Percentiles rank a stretch among this genome's conserved stretches.
Conservation (phyloP, 2,888 invertebrate genomes). For the Dusona sp. region DNA sequence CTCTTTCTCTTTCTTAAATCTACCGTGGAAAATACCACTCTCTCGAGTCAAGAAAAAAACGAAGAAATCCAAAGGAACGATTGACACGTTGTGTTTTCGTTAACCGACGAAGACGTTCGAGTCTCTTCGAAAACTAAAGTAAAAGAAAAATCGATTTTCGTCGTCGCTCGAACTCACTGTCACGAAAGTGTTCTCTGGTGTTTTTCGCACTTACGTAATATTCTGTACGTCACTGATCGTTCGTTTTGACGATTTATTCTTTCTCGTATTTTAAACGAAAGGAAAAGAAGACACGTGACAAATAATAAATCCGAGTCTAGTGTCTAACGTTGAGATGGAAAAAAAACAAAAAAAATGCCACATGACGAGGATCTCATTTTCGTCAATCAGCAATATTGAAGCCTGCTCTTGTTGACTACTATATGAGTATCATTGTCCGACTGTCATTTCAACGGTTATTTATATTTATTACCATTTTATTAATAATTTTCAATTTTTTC, state of each 20-base stretch:
- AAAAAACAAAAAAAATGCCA: slow-evolving; percentile 15
- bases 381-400: slow-evolving; percentile 25
- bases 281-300: not conserved
- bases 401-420: not conserved
- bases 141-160: slow-evolving; percentile 38
- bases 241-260: slow-evolving; percentile 6
- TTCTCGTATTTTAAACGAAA: not conserved
- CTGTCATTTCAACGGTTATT: not conserved
- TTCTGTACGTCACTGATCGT: slow-evolving; percentile 2
- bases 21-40: slow-evolving; percentile 38
- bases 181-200: slow-evolving; percentile 53
- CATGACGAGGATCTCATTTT: slow-evolving; percentile 24
- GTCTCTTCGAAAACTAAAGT: not conserved
- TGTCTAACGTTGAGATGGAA: slow-evolving; percentile 1
- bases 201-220: slow-evolving; percentile 64
- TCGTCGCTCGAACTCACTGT: slow-evolving; percentile 47
- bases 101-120: slow-evolving; percentile 13
- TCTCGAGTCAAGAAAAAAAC: not conserved
- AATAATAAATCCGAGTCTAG: not conserved
- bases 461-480: not conserved
- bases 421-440: not conserved
- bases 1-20: slow-evolving; percentile 10
- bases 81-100: slow-evolving; percentile 37
- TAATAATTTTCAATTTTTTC: not conserved
- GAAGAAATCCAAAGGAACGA: slow-evolving; percentile 33